These are phyloP conservation scores for Cavia aperea DNA, from an alignment of 2,113 vertebrate species.

Conservation along the genomic window DNA sequence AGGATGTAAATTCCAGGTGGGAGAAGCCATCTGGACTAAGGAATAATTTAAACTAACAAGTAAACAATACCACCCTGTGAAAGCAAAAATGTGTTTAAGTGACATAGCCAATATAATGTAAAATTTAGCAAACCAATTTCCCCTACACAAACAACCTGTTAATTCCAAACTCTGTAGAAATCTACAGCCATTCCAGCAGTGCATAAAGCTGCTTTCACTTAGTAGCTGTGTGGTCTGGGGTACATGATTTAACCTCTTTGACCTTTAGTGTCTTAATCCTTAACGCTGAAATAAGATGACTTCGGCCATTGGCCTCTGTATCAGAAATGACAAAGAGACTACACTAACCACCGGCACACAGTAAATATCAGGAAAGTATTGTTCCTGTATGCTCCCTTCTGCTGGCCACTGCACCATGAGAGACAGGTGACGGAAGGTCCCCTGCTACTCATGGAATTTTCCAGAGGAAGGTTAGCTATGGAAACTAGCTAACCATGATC, in stretches of 20 bases:
- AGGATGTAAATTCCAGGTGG: background rate
- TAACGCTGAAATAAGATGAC: conserved; percentile 19
- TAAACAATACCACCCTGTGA: background rate
- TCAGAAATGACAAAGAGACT: background rate
- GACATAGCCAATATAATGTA: background rate
- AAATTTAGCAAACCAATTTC: background rate
- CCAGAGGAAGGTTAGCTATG: background rate
- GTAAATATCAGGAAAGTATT: background rate
- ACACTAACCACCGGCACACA: background rate
- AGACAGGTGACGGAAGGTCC: background rate
- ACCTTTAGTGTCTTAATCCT: background rate
- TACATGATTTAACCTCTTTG: conserved; percentile 28
- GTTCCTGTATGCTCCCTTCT: background rate
- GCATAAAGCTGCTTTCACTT: background rate
- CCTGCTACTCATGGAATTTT: conserved; percentile 1
- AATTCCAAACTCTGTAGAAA: background rate
- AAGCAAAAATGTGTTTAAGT: conserved; percentile 1
- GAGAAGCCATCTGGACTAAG: background rate
- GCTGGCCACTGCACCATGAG: background rate
- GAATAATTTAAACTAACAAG: background rate
- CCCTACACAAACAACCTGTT: background rate
- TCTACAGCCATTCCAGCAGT: background rate
- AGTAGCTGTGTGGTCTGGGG: background rate
- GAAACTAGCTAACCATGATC: background rate
- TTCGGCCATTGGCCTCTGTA: background rate